phyloP scores from a whole-genome alignment of 92 coral and sea anemone genomes.

The Paragorgia papillata region DNA sequence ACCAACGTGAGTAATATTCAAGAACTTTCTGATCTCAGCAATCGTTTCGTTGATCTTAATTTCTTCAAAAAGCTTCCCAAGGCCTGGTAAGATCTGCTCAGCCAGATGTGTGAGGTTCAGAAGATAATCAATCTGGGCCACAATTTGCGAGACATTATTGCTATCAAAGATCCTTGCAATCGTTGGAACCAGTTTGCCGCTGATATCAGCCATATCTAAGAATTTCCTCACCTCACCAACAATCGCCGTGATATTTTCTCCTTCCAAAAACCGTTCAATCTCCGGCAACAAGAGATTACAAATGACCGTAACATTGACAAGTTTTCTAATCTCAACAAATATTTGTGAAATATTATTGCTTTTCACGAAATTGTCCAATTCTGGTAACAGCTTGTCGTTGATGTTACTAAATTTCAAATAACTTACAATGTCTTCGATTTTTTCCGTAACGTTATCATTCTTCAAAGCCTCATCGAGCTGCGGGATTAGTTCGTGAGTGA shows the following conservation, averaged over 20 bases:
- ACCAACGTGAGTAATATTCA: neutral
- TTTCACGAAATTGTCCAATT: neutral
- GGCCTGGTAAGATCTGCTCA: neutral
- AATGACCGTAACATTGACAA: conserved; percentile 2
- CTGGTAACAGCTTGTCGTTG: neutral
- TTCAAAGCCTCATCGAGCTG: neutral
- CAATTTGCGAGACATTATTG: neutral
- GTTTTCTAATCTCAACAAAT: neutral
- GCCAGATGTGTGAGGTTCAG: neutral
- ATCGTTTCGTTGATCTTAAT: neutral
- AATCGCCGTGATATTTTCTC: neutral
- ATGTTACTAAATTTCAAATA: neutral
- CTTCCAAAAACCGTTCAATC: conserved; percentile 2
- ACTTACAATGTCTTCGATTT: neutral
- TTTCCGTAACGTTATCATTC: neutral
- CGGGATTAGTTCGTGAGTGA: conserved; percentile 17
- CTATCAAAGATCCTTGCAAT: neutral
- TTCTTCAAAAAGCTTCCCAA: neutral
- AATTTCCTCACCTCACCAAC: neutral
- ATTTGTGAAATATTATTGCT: neutral
- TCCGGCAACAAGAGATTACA: neutral
- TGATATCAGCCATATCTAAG: neutral
- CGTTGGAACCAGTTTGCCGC: conserved; percentile 9
- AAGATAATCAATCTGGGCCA: neutral
- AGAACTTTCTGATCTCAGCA: neutral